Evolutionary conservation across 2,113 vertebrate genomes (phyloP), one percentile per base, ranked within the genome.

Genomic region (Macaca mulatta): DNA sequence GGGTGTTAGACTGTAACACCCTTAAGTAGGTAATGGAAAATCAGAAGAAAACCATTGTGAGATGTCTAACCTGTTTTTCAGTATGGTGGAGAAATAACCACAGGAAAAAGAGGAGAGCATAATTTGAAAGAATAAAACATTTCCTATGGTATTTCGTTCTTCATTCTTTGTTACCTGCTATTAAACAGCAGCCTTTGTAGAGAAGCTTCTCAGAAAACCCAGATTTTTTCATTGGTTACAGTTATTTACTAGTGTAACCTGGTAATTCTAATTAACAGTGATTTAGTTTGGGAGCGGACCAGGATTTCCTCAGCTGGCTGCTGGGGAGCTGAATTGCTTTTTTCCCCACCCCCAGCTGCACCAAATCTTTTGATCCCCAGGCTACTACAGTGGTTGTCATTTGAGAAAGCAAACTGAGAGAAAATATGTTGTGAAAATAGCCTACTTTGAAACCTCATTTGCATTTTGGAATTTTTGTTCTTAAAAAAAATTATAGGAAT

Each of bases 191-290:
- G n/a, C 18, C 40, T 95, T 57, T 48, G 1, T 92, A 85, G 69
- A 95, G 75, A 11, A 88, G 32, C 35, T 93, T 97, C 78, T 89
- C 90, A 96, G 83, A 95, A 98, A 97, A 98, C 27, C 61, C 83
- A 95, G 69, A 35, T 93, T 97, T 98, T 96, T 97, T 97, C 77
- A 43, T 93, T 94, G 96, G 98, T 93, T 98, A 97, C 95, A 96
- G 97, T 98, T 98, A 97, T 98, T 98, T 97, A 98, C 97, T 96
- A 16, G 95, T 97, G 91, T 98, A 98, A 98, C 98, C 96, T 95
- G 96, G 97, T 98, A 98, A 98, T 99, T 99, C 98, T 98, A 98
- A 99, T 98, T 98, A 98, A 97, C 96, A 98, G 98, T 98, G 86
- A 98, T 98, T 99, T 98, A 96, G 98, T 98, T 98, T 98, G 98